A percentile compares a stretch with the other conserved stretches of the same genome.
Evolutionary conservation across 2,888 invertebrate species (phyloP).

Genomic region (Notocelia uddmanniana): DNA sequence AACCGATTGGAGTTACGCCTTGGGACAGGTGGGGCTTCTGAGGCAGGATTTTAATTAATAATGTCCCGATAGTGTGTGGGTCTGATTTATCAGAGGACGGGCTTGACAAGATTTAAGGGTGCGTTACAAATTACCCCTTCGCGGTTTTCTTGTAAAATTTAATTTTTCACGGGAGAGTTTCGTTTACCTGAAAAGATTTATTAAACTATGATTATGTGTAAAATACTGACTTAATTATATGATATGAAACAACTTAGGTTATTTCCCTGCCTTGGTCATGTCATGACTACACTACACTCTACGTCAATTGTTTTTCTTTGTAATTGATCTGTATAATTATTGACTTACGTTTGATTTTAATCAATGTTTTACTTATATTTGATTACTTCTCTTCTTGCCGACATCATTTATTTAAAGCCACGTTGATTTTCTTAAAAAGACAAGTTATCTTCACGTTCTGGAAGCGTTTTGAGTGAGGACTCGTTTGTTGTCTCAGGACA

Average conservation of each 20-base stretch:
- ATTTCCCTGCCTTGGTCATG: too few relatives aligned
- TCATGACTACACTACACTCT: too few relatives aligned
- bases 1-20: conserved; percentile 67
- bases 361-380: background rate
- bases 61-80: conserved; percentile 74
- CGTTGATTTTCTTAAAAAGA: conserved; percentile 21
- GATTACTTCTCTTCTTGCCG: background rate
- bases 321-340: background rate
- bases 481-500: conserved; percentile 26
- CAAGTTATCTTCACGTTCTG: conserved; percentile 20
- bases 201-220: background rate
- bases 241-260: too few relatives aligned
- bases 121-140: conserved; percentile 46
- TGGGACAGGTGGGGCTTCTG: conserved; percentile 81
- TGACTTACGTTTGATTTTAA: background rate
- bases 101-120: conserved; percentile 47
- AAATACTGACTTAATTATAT: too few relatives aligned
- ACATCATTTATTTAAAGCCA: background rate
- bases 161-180: background rate
- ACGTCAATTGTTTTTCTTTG: too few relatives aligned
- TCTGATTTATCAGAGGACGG: conserved; percentile 62
- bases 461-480: conserved; percentile 18
- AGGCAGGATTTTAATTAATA: conserved; percentile 81
- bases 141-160: conserved; percentile 27
- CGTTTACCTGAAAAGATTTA: background rate